phyloP scores from a whole-genome alignment of 2,113 vertebrate species.

The Furnarius figulus region DNA sequence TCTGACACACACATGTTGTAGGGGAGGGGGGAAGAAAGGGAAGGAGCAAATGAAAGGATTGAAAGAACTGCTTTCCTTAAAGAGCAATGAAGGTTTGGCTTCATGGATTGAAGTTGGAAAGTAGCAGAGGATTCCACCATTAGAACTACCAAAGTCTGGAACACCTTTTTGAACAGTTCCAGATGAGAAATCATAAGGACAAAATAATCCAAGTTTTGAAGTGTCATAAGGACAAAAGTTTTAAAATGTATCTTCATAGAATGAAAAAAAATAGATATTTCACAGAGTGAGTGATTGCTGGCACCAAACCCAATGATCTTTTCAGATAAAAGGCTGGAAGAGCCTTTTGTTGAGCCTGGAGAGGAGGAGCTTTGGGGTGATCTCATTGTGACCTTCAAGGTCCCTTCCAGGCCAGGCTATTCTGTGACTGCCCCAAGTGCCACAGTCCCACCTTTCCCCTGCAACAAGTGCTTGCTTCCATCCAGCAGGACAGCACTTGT shows the following conservation, averaged over 20 bases:
- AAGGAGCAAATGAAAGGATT: neutral
- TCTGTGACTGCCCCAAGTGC: neutral
- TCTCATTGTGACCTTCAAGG: accelerated
- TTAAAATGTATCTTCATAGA: neutral
- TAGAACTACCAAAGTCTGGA: neutral
- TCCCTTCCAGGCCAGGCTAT: neutral
- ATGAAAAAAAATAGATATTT: neutral
- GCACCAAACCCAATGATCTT: neutral
- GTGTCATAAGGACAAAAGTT: too few relatives aligned
- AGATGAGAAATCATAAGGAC: neutral
- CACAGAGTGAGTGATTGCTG: too few relatives aligned
- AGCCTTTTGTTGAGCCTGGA: accelerated
- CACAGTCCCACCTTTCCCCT: accelerated
- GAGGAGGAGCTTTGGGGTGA: neutral
- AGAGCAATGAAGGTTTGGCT: neutral
- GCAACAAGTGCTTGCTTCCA: neutral
- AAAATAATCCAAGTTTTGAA: neutral
- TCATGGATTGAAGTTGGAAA: neutral
- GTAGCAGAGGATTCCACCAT: neutral
- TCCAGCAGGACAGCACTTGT: neutral
- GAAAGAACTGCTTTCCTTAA: neutral
- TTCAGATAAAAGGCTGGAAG: neutral
- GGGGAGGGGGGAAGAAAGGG: neutral
- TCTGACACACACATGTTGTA: accelerated
- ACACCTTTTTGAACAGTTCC: neutral